Evolutionary conservation across 1,140 invertebrate genomes (phyloP).

Genomic region (Proctacanthus coquilletti): DNA sequence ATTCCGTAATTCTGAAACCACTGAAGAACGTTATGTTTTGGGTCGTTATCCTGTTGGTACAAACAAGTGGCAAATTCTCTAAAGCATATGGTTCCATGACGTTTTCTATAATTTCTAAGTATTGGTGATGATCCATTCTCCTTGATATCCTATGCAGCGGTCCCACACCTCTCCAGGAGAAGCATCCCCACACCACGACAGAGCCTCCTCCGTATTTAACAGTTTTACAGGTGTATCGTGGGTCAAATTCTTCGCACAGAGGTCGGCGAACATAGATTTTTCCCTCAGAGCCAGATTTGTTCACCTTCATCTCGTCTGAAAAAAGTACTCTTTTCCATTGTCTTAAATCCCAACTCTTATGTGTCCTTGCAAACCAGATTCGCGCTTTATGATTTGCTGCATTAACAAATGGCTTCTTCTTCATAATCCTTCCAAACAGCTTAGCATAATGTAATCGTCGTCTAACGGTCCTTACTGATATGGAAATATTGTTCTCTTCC

Average conservation of each 20-base stretch:
- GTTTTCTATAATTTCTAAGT: neutral
- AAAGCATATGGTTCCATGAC: slow-evolving; percentile 4
- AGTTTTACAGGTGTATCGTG: slow-evolving; percentile 5
- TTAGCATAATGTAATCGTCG: no score
- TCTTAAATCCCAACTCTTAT: no score
- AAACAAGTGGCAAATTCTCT: slow-evolving; percentile 1
- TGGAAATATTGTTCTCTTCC: no score
- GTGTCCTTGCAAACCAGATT: no score
- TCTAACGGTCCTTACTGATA: no score
- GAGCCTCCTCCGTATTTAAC: slow-evolving; percentile 9
- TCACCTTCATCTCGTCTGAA: slow-evolving; percentile 9
- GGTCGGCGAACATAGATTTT: slow-evolving; percentile 9
- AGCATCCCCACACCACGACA: slow-evolving; percentile 5
- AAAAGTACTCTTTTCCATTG: slow-evolving; percentile 9
- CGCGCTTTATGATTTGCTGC: no score
- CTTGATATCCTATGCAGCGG: neutral
- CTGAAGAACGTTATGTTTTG: slow-evolving; percentile 2
- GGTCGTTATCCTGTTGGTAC: slow-evolving; percentile 4
- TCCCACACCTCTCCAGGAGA: neutral
- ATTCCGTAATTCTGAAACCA: neutral
- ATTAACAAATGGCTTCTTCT: no score
- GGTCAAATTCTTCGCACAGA: slow-evolving; percentile 4
- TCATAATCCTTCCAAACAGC: no score
- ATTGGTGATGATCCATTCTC: neutral
- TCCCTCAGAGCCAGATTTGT: slow-evolving; percentile 8